phyloP scores from a whole-genome alignment of 2,888 invertebrate species.

The Athalia cordata region DNA sequence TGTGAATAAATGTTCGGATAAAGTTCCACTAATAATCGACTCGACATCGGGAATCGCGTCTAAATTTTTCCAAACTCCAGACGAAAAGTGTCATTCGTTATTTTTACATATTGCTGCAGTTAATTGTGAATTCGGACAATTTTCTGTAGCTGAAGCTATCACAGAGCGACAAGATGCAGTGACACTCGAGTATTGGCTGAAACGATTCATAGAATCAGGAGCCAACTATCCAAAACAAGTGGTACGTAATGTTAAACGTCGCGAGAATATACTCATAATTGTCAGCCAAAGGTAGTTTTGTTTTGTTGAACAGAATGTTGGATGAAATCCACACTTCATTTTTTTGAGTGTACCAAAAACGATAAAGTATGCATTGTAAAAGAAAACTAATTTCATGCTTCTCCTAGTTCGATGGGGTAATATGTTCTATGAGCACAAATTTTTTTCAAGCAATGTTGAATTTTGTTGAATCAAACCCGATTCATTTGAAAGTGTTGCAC shows the following conservation, averaged over 20 bases:
- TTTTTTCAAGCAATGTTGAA: too few relatives aligned
- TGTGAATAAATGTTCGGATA: conserved; percentile 19
- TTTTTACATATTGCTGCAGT: conserved; percentile 3
- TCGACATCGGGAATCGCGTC: conserved; percentile 7
- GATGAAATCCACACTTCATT: too few relatives aligned
- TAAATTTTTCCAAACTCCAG: not conserved
- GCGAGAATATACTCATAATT: too few relatives aligned
- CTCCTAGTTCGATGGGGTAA: too few relatives aligned
- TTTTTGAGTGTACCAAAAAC: too few relatives aligned
- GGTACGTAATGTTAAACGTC: not conserved
- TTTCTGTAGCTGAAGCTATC: conserved; percentile 7
- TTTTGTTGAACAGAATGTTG: too few relatives aligned
- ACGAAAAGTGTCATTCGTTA: conserved; percentile 15
- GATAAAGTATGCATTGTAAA: too few relatives aligned
- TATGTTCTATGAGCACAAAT: too few relatives aligned
- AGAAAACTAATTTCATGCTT: too few relatives aligned
- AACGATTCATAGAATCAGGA: conserved; percentile 1
- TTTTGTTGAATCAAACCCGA: too few relatives aligned
- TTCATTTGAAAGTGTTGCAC: too few relatives aligned
- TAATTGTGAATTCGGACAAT: conserved; percentile 8
- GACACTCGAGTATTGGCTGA: conserved; percentile 11
- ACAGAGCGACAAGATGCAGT: conserved; percentile 15
- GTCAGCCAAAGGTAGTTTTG: too few relatives aligned
- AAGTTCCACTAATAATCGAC: conserved; percentile 16
- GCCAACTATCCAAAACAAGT: conserved; percentile 19